Evolutionary conservation across 1,140 invertebrate species (phyloP).

Genomic region (Hormaphis cornu): DNA sequence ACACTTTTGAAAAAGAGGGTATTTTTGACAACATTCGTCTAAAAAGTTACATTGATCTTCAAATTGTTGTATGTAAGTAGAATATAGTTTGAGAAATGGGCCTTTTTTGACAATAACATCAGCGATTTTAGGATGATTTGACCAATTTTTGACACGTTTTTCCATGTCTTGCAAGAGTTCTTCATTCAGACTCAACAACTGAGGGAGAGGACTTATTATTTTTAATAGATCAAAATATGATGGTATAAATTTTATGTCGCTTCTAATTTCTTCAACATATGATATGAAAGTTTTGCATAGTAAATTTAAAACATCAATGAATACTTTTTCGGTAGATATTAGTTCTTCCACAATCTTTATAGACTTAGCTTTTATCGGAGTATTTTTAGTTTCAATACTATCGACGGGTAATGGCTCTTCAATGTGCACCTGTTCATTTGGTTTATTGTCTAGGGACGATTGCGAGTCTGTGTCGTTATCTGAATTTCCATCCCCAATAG

Average conservation of each 20-base stretch:
- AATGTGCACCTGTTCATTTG: neutral
- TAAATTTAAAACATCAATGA: constrained; percentile 59
- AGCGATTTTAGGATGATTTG: constrained; percentile 51
- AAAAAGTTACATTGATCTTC: constrained; percentile 53
- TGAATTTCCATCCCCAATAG: constrained; percentile 16
- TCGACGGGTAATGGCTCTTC: constrained; percentile 30
- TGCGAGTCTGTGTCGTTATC: constrained; percentile 28
- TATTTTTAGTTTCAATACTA: constrained; percentile 34
- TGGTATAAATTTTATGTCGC: constrained; percentile 45
- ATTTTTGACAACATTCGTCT: constrained; percentile 52
- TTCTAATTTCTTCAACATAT: constrained; percentile 46
- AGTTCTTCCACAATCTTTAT: constrained; percentile 58
- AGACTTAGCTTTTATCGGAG: constrained; percentile 44
- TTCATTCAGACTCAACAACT: constrained; percentile 53
- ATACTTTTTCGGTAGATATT: constrained; percentile 58
- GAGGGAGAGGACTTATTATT: constrained; percentile 52
- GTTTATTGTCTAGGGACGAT: constrained; percentile 25
- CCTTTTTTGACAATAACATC: constrained; percentile 67
- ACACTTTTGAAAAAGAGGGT: constrained; percentile 52
- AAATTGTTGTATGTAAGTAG: constrained; percentile 62
- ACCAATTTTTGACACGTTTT: constrained; percentile 54
- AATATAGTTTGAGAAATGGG: constrained; percentile 65
- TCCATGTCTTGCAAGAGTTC: constrained; percentile 57
- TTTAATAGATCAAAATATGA: constrained; percentile 48
- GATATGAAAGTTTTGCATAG: constrained; percentile 57